phyloP scores from a whole-genome alignment of 2,797 vertebrate species.

The Antennarius maculatus region DNA sequence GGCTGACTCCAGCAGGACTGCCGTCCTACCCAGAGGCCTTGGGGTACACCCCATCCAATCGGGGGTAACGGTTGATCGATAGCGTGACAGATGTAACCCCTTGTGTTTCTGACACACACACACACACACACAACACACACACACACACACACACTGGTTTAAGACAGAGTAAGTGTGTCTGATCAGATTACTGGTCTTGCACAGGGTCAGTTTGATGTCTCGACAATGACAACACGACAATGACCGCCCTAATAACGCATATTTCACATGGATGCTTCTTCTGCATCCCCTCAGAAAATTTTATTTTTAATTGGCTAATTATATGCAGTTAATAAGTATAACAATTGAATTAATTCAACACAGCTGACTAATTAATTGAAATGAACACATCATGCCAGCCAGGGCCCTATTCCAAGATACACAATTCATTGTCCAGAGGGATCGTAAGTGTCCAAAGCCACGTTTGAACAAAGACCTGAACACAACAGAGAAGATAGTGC shows the following conservation, averaged over 20 bases:
- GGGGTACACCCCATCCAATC: constrained; percentile 46
- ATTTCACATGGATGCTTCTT: constrained; percentile 40
- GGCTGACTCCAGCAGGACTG: constrained; percentile 55
- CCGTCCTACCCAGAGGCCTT: constrained; percentile 41
- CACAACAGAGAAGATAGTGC: neutral
- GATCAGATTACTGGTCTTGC: constrained; percentile 7
- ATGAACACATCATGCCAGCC: constrained; percentile 58
- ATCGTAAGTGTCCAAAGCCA: constrained; percentile 11
- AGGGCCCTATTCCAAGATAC: constrained; percentile 32
- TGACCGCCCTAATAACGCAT: constrained; percentile 45
- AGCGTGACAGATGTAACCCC: constrained; percentile 76
- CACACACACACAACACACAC: no score
- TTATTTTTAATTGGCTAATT: constrained; percentile 67
- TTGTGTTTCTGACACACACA: constrained; percentile 70
- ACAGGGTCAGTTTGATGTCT: neutral
- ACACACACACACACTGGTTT: neutral
- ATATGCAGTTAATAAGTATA: constrained; percentile 65
- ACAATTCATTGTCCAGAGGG: constrained; percentile 32
- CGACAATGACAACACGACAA: neutral
- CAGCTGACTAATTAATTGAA: constrained; percentile 65
- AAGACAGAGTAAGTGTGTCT: constrained; percentile 1
- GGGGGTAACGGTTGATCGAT: constrained; percentile 72
- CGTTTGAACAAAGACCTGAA: constrained; percentile 12
- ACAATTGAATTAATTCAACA: constrained; percentile 69
- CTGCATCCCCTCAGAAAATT: constrained; percentile 40